Base-by-base conservation (phyloP, 2,113 vertebrate species). In the Onychostruthus taczanowskii region DNA sequence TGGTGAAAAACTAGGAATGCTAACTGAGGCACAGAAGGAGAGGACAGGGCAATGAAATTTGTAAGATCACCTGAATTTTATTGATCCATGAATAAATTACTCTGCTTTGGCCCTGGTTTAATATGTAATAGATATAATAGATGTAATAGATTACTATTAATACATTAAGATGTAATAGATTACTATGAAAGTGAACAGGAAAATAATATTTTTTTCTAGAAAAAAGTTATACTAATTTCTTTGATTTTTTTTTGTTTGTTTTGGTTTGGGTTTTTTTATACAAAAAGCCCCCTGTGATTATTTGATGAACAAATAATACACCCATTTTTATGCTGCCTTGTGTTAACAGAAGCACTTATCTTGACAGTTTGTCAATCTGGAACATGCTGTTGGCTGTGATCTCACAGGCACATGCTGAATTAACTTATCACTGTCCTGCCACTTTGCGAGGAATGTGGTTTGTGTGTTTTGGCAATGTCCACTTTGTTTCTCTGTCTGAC, bases 231-330 rank as follows among this genome's bases (percentile, higher is more conserved):
- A 59, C 12, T 70, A 24, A 18, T 18, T 11, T 58, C 20, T 84
- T 28, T 8, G 26, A 6, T 58, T 62, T 59, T 75, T 44, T 58
- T 76, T 41, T 41, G 12, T 41, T 75, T 59, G 11, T 1, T 28
- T 58, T 27, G 18, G 13, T 16, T 20, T 7, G 8, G 12, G 8
- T 15, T 12, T 3, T 11, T 24, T 78, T 12, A 47, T 16, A 9
- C 5, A 26, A 50, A 33, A 66, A 61, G 30, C 2, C 0, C 1
- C 0, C 6, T 33, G 7, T 76, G 63, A 33, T 69, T 80, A 37
- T 93, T 64, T 83, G 27, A 66, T 80, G 63, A 83, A 76, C 12
- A 63, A 21, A 12, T 56, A 67, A 44, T 41, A 35, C 10, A n/a
- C 4, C 9, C 9, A 4, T 26, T 77, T 79, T 76, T 69, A 21